Evolutionary conservation across 2,797 vertebrate species (phyloP).

Genomic region (Mallotus villosus): DNA sequence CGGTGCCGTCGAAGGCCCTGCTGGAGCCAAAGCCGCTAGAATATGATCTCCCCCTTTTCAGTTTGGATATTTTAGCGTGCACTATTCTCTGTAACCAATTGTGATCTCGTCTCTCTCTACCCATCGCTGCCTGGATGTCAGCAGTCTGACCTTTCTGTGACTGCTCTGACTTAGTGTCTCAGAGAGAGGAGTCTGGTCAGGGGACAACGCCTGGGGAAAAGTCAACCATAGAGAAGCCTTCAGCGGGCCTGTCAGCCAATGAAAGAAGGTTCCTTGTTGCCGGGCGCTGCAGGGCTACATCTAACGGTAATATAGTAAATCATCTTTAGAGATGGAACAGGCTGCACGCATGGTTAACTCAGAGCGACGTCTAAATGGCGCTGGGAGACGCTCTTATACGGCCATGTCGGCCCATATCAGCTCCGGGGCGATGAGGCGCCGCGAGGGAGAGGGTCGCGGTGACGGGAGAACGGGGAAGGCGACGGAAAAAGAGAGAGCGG

Average conservation of each 20-base stretch:
- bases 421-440: constrained; percentile 17
- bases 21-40: too few relatives aligned
- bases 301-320: constrained; percentile 43
- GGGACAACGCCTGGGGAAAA: neutral
- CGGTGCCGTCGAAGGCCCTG: too few relatives aligned
- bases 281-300: constrained; percentile 15
- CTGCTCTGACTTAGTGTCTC: too few relatives aligned
- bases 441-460: constrained; percentile 5
- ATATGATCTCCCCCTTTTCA: too few relatives aligned
- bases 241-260: neutral
- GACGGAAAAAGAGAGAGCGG: neutral
- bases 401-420: constrained; percentile 19
- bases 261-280: neutral
- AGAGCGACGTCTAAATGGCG: constrained; percentile 23
- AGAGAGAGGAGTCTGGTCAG: neutral
- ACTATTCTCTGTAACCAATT: too few relatives aligned
- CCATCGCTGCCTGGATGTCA: too few relatives aligned
- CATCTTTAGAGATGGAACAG: constrained; percentile 35
- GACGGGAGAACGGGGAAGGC: neutral
- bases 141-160: too few relatives aligned
- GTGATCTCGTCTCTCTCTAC: too few relatives aligned
- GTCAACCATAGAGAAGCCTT: neutral
- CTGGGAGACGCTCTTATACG: constrained; percentile 21
- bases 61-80: too few relatives aligned
- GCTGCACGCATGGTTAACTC: constrained; percentile 20